Evolutionary conservation across 2,113 vertebrate species (phyloP).

Genomic region (Oreochromis spilurus): DNA sequence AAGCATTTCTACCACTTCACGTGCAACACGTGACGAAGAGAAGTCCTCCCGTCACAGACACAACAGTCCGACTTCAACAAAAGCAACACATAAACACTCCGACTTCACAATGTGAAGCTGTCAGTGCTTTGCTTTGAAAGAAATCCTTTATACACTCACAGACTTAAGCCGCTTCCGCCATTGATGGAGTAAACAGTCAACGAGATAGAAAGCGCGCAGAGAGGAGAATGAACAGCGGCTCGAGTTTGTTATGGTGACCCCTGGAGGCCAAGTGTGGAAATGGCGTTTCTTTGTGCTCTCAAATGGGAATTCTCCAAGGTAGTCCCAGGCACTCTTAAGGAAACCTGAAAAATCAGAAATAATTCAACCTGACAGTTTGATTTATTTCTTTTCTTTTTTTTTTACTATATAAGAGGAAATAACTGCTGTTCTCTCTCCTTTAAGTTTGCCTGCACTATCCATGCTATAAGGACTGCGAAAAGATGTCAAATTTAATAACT

Average conservation of each 20-base stretch:
- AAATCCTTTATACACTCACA: slow-evolving; percentile 18
- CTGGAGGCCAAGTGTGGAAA: slow-evolving; percentile 35
- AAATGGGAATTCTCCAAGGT: neutral
- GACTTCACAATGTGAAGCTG: neutral
- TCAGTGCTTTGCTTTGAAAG: neutral
- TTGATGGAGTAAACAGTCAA: slow-evolving; percentile 24
- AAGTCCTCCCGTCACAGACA: neutral
- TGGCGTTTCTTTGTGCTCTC: neutral
- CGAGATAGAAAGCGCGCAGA: neutral
- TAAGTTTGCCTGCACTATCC: neutral
- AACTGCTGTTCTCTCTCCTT: neutral
- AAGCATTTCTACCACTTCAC: neutral
- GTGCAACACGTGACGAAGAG: neutral
- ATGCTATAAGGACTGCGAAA: neutral
- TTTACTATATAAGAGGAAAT: neutral
- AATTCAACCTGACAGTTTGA: neutral
- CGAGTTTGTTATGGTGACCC: slow-evolving; percentile 12
- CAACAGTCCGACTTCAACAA: neutral
- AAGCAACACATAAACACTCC: neutral
- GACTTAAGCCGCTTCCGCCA: neutral
- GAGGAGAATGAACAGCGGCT: neutral
- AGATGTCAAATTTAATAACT: neutral
- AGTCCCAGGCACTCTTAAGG: neutral
- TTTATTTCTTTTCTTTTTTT: neutral
- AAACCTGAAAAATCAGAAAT: neutral